Evolutionary conservation across 2,888 invertebrate genomes (phyloP).

Genomic region (Drosophila barbarae): DNA sequence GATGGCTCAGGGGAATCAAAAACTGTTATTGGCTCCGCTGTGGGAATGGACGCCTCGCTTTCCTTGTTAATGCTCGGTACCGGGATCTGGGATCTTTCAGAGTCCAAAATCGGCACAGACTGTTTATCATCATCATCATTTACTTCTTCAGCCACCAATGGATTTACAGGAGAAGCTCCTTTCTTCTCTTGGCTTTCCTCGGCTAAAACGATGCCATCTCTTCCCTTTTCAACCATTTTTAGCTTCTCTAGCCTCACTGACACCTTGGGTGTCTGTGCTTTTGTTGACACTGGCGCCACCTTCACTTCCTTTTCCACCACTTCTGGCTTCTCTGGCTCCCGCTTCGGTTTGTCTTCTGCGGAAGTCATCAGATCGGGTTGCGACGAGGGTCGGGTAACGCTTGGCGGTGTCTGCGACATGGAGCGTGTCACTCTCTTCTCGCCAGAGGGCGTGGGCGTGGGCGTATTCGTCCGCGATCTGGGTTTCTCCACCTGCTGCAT

Average conservation of each 20-base stretch:
- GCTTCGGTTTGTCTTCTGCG: conserved; percentile 6
- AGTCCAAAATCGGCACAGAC: background rate
- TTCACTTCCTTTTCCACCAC: background rate
- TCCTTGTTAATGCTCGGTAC: background rate
- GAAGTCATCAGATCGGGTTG: conserved; percentile 15
- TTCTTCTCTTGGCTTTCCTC: background rate
- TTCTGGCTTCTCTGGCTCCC: background rate
- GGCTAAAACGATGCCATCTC: too few species aligned
- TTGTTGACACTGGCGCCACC: background rate
- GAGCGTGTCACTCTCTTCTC: conserved; percentile 59
- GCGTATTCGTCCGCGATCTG: background rate
- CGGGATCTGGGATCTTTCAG: background rate
- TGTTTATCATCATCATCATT: background rate
- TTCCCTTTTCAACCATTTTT: background rate
- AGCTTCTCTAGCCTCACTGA: conserved; percentile 11
- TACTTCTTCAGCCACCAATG: background rate
- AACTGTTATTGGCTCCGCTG: background rate
- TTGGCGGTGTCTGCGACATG: conserved; percentile 59
- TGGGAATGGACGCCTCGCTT: background rate
- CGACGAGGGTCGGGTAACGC: conserved; percentile 1
- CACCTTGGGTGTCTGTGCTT: background rate
- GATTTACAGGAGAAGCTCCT: background rate
- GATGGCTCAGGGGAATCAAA: background rate
- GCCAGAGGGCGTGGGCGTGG: conserved; percentile 5
- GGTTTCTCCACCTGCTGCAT: background rate